These are phyloP conservation scores for Cosmia trapezina DNA, from an alignment of 2,888 invertebrate species.

Conservation along the genomic window DNA sequence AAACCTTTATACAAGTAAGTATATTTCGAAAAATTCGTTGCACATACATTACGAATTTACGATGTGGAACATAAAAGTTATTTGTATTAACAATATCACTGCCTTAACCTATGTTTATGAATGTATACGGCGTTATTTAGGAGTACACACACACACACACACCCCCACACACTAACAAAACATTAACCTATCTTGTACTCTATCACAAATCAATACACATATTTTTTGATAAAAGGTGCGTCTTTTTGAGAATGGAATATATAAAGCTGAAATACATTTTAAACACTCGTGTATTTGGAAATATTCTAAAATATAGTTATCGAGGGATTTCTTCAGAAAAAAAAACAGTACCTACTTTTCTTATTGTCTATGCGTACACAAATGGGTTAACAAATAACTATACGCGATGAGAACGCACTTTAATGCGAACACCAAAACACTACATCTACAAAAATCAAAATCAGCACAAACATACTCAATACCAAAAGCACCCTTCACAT, in stretches of 20 bases:
- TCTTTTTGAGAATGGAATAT: neutral
- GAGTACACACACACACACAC: neutral
- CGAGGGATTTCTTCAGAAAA: neutral
- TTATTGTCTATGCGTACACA: neutral
- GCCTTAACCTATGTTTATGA: neutral
- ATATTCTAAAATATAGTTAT: neutral
- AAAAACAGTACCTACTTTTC: neutral
- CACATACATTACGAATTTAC: neutral
- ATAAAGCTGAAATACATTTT: neutral
- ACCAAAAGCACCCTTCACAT: conserved; percentile 1
- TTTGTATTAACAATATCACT: conserved; percentile 10
- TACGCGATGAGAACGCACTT: neutral
- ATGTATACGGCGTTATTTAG: neutral
- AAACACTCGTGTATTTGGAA: neutral
- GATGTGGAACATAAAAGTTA: neutral
- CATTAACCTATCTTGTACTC: conserved; percentile 51
- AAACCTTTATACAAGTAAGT: neutral
- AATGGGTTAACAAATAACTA: neutral
- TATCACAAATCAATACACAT: conserved; percentile 8
- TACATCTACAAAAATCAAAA: conserved; percentile 34
- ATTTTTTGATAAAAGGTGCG: too few species aligned
- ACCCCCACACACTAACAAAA: neutral
- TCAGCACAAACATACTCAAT: conserved; percentile 23
- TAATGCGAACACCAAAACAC: conserved; percentile 43
- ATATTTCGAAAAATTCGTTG: neutral